These are phyloP conservation scores for Bovichtus diacanthus DNA, from an alignment of 2,797 vertebrate genomes.

Conservation along the genomic window DNA sequence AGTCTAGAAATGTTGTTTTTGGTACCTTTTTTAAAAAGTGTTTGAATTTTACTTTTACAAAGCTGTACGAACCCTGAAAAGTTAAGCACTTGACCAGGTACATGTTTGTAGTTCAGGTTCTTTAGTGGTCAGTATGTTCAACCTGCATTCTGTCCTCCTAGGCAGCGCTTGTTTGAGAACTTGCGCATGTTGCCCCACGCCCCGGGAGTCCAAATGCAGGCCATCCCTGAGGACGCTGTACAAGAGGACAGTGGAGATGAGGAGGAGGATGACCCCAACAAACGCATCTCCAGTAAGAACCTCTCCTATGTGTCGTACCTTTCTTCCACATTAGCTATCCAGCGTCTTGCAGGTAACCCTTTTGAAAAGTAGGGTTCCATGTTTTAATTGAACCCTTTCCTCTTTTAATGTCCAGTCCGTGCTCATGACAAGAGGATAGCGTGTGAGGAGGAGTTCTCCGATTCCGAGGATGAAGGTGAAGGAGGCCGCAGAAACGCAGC, in stretches of 20 bases:
- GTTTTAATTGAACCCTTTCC: slow-evolving; percentile 3
- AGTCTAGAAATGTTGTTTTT: too few relatives aligned
- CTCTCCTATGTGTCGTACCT: neutral
- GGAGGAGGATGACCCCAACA: slow-evolving; percentile 94
- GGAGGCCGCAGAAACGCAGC: slow-evolving; percentile 92
- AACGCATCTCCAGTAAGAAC: slow-evolving; percentile 93
- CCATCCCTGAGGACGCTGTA: slow-evolving; percentile 94
- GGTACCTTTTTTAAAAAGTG: too few relatives aligned
- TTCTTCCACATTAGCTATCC: neutral
- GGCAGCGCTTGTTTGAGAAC: slow-evolving; percentile 97
- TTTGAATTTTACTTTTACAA: too few relatives aligned
- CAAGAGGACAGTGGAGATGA: slow-evolving; percentile 97
- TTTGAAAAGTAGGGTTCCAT: rapidly evolving
- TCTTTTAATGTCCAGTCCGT: slow-evolving; percentile 84
- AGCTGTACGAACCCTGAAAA: neutral
- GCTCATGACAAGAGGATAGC: slow-evolving; percentile 98
- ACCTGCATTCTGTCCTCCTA: slow-evolving; percentile 24
- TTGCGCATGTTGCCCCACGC: slow-evolving; percentile 96
- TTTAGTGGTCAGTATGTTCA: neutral
- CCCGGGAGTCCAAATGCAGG: slow-evolving; percentile 98
- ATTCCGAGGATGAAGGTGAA: slow-evolving; percentile 96
- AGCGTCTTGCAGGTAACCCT: rapidly evolving
- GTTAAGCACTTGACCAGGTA: neutral
- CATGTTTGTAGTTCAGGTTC: neutral
- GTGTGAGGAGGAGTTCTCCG: slow-evolving; percentile 97